Conservation (phyloP, 2,113 vertebrate genomes). For the Numenius arquata region DNA sequence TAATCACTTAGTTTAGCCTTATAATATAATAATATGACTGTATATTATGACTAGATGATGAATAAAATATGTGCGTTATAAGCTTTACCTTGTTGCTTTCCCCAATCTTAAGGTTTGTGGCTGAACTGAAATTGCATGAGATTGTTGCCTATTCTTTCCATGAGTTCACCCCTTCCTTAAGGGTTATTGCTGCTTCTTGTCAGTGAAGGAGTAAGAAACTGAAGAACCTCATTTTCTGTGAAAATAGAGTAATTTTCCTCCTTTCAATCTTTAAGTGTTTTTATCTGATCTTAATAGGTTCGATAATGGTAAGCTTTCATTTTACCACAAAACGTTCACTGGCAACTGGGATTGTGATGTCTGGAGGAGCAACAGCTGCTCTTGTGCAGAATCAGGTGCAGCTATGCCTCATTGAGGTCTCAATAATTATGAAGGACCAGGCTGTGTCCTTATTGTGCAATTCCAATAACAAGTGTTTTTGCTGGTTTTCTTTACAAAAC, state of each 20-base stretch:
- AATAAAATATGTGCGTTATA: background rate
- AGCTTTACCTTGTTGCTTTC: background rate
- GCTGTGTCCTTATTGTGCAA: background rate
- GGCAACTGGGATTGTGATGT: background rate
- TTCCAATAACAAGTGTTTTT: background rate
- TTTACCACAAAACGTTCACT: background rate
- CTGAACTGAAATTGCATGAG: background rate
- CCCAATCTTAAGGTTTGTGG: background rate
- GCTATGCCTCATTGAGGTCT: background rate
- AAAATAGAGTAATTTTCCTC: background rate
- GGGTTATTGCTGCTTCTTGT: background rate
- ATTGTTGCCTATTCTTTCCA: background rate
- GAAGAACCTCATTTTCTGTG: background rate
- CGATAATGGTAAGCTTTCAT: slow-evolving; percentile 21
- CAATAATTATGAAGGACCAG: background rate
- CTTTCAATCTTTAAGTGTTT: background rate
- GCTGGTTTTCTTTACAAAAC: slow-evolving; percentile 8
- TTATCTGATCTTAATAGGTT: background rate
- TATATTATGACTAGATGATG: background rate
- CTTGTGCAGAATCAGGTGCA: background rate
- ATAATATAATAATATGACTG: too few relatives aligned
- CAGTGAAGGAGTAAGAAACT: background rate
- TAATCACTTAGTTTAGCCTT: background rate
- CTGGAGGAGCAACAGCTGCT: background rate
- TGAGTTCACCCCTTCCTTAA: background rate